Evolutionary conservation across 2,797 vertebrate genomes (phyloP), one percentile per base, ranked within the genome.

Genomic region (Sebastes hubbsi): DNA sequence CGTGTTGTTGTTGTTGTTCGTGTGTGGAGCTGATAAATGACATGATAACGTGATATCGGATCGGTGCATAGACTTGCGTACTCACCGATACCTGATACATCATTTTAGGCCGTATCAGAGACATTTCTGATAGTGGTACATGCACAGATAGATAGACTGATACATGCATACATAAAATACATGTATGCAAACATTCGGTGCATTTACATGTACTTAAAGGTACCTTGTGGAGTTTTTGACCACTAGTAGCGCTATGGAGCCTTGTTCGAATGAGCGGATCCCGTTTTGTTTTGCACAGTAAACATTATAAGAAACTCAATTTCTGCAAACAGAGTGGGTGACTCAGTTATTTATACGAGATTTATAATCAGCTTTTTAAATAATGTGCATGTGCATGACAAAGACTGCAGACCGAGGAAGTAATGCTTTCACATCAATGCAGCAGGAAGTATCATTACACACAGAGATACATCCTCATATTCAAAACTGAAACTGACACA

Each of bases 121-220:
- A 0, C 1, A 24, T 55, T 55, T 55, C 54, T 0, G 5, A 55
- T 24, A 55, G 0, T 6, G 10, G 22, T 24, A n/a, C 52, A 54
- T 24, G n/a, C 5, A 24, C 0, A 42, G 38, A 42, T 42, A 42
- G 38, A 42, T 42, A 16, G 38, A 42, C 7, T 42, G 38, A 46
- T 46, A 46, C 42, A 46, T 46, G 42, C 16, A 46, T 46, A 46
- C 7, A 20, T 3, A 1, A 56, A 56, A 24, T 24, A 56, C 11
- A 56, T 25, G 22, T 24, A 25, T 56, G 22, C 12, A 7, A 56
- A 24, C 22, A 56, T 56, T 25, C 22, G 16, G 42, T 46, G 42
- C 42, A 46, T 46, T 18, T 8, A 46, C 42, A 46, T 46, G 54
- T 7, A 7, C 54, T 56, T 13, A 46, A 56, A 56, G 55, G 24